A percentile compares a stretch with the other conserved stretches of the same genome.
phyloP scores from a whole-genome alignment of 2,113 vertebrate species.

The Pseudopipra pipra region DNA sequence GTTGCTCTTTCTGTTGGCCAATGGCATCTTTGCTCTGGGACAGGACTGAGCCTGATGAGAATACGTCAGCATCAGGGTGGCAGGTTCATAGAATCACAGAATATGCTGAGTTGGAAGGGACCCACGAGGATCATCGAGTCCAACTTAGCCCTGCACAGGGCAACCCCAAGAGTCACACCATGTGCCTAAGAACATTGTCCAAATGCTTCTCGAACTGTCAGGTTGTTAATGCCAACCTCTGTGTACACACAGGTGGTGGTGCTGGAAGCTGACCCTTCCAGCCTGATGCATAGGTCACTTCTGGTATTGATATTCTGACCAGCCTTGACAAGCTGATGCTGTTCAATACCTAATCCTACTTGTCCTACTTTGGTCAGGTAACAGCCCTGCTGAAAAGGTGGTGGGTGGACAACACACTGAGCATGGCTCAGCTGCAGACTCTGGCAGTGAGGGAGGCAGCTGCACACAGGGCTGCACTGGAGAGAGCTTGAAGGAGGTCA shows the following conservation, averaged over 20 bases:
- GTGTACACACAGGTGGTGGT: fast-evolving
- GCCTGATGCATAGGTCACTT: neutral
- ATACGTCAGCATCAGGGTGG: neutral
- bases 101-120: neutral
- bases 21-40: neutral
- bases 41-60: neutral
- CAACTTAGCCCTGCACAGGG: neutral
- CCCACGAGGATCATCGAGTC: neutral
- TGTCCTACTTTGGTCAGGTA: neutral
- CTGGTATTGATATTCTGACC: neutral
- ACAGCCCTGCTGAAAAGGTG: neutral
- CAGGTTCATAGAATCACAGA: neutral
- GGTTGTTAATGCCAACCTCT: neutral
- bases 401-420: neutral
- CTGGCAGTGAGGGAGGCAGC: neutral
- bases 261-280: neutral
- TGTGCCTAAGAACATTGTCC: neutral
- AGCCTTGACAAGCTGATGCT: neutral
- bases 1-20: neutral
- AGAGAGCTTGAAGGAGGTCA: neutral
- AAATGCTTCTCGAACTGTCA: neutral
- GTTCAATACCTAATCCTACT: neutral
- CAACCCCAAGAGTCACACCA: neutral
- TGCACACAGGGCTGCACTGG: neutral
- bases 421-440: neutral